These are phyloP conservation scores for Oscheius sp. DNA, from an alignment of 2,888 invertebrate genomes.

Conservation along the genomic window DNA sequence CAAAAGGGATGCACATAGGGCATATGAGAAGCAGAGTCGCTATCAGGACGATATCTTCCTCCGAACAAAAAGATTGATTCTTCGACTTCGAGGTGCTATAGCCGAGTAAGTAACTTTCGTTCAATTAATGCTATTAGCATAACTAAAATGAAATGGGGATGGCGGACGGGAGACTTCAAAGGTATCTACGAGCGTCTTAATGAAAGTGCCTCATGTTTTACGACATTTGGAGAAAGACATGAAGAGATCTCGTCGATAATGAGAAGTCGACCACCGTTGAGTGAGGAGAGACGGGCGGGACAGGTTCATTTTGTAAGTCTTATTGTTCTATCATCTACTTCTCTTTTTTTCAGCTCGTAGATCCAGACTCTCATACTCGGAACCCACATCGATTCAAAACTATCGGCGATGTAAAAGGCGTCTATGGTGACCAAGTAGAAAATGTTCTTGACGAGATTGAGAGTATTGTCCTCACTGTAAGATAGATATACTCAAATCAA, in stretches of 20 bases:
- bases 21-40: slow-evolving; percentile 68
- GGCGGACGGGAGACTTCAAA: slow-evolving; percentile 59
- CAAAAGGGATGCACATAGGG: slow-evolving; percentile 63
- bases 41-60: slow-evolving; percentile 68
- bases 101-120: background rate
- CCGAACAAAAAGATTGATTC: slow-evolving; percentile 60
- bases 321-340: background rate
- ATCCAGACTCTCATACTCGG: slow-evolving; percentile 23
- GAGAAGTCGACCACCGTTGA: slow-evolving; percentile 18
- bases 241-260: slow-evolving; percentile 40
- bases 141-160: slow-evolving; percentile 57
- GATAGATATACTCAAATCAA: background rate
- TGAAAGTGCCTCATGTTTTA: slow-evolving; percentile 42
- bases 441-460: slow-evolving; percentile 51
- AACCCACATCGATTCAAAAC: slow-evolving; percentile 53
- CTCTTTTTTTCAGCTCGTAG: slow-evolving; percentile 34
- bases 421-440: slow-evolving; percentile 60
- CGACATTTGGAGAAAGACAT: slow-evolving; percentile 43
- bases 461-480: slow-evolving; percentile 39
- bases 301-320: slow-evolving; percentile 27
- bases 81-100: slow-evolving; percentile 49
- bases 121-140: slow-evolving; percentile 33
- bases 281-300: slow-evolving; percentile 26
- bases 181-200: slow-evolving; percentile 57
- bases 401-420: slow-evolving; percentile 61